Evolutionary conservation across 2,797 vertebrate species (phyloP).

Genomic region (Syndactyla subalaris): DNA sequence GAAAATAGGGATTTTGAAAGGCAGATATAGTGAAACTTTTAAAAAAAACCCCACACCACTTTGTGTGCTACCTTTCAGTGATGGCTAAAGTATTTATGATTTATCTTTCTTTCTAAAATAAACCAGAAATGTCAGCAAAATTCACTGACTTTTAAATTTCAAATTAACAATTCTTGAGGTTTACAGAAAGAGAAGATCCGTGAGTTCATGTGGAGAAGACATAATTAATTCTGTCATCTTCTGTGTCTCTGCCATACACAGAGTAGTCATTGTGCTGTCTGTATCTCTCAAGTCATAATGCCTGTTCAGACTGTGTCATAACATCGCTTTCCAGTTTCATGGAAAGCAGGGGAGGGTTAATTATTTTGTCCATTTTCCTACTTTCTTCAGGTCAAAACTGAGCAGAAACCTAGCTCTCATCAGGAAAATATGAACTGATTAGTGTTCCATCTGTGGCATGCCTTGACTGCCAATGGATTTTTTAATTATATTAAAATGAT

Average conservation of each 20-base stretch:
- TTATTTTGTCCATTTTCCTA: constrained; percentile 17
- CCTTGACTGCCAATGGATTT: constrained; percentile 38
- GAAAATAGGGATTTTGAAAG: constrained; percentile 13
- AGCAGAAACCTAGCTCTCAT: constrained; percentile 37
- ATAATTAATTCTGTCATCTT: background rate
- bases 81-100: background rate
- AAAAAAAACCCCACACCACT: background rate
- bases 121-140: background rate
- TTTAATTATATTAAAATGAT: constrained; percentile 66
- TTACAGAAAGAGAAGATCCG: constrained; percentile 8
- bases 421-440: constrained; percentile 43
- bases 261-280: background rate
- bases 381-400: background rate
- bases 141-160: background rate
- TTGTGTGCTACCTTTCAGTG: background rate
- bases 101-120: background rate
- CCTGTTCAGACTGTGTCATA: background rate
- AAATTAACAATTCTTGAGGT: background rate
- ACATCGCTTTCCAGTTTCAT: background rate
- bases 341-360: background rate
- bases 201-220: background rate
- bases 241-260: background rate
- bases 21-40: background rate
- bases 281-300: background rate
- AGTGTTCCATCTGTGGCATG: constrained; percentile 7